phyloP scores from a whole-genome alignment of 2,113 vertebrate genomes.

The Xerus inauris region DNA sequence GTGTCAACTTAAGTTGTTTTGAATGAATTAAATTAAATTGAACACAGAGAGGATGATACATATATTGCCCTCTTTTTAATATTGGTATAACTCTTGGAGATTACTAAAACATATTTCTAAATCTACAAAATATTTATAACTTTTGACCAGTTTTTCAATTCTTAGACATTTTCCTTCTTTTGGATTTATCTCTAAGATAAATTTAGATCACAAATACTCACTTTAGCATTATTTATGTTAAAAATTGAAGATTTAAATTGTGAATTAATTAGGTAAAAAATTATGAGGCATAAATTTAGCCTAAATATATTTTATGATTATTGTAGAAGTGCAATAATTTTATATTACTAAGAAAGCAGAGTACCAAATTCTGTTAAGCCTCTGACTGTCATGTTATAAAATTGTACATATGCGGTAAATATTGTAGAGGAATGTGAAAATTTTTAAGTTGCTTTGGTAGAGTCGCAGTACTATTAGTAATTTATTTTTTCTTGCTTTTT shows the following conservation, averaged over 20 bases:
- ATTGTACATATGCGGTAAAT: neutral
- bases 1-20: neutral
- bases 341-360: constrained; percentile 9
- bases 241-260: constrained; percentile 22
- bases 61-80: neutral
- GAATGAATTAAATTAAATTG: neutral
- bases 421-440: constrained; percentile 29
- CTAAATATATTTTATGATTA: constrained; percentile 45
- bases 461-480: neutral
- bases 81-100: neutral
- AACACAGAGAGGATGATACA: neutral
- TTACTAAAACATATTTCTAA: constrained; percentile 5
- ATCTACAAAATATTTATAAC: constrained; percentile 8
- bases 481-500: constrained; percentile 25
- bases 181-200: constrained; percentile 20
- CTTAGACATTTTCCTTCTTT: constrained; percentile 11
- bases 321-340: neutral
- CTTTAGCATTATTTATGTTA: constrained; percentile 36
- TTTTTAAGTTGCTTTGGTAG: neutral
- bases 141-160: constrained; percentile 26
- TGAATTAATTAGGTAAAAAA: neutral
- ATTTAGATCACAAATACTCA: neutral
- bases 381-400: neutral
- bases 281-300: neutral
- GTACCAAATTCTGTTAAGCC: neutral